These are phyloP conservation scores for Petrosia ficiformis DNA, from an alignment of 37 sponge, comb jelly and placozoan genomes.

Conservation along the genomic window DNA sequence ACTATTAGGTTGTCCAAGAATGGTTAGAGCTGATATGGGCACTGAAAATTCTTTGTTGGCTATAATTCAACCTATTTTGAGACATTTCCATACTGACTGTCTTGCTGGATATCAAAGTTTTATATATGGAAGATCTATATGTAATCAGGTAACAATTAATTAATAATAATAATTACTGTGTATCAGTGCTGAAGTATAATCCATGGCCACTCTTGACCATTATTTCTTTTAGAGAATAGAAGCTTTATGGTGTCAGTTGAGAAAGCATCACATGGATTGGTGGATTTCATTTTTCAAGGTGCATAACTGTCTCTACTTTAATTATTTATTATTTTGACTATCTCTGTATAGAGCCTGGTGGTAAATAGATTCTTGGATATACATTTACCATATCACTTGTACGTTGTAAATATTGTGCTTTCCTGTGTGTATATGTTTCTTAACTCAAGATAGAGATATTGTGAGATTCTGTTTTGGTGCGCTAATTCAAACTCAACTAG, in stretches of 20 bases:
- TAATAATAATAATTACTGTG: too few species aligned
- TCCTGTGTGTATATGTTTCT: not conserved
- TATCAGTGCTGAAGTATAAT: too few species aligned
- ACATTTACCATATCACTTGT: not conserved
- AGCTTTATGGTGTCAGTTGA: not conserved
- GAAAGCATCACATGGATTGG: not conserved
- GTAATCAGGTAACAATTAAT: not conserved
- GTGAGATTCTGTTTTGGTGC: not conserved
- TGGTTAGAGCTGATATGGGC: constrained; percentile 28
- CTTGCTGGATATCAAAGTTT: not conserved
- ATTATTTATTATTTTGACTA: too few species aligned
- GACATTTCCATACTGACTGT: not conserved
- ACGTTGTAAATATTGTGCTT: not conserved
- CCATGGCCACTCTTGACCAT: too few species aligned
- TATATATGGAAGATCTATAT: not conserved
- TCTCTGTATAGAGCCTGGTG: not conserved
- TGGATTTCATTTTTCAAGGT: constrained; percentile 1
- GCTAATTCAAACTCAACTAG: not conserved
- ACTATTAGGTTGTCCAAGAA: constrained; percentile 7
- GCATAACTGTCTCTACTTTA: too few species aligned
- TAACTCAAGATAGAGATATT: not conserved
- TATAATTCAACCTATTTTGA: constrained; percentile 16
- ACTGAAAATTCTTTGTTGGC: constrained; percentile 26
- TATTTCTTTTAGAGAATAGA: not conserved
- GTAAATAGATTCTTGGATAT: not conserved